Percentiles rank a stretch among this genome's conserved stretches.
Conservation (phyloP, 2,113 vertebrate species). For the Azemiops feae region DNA sequence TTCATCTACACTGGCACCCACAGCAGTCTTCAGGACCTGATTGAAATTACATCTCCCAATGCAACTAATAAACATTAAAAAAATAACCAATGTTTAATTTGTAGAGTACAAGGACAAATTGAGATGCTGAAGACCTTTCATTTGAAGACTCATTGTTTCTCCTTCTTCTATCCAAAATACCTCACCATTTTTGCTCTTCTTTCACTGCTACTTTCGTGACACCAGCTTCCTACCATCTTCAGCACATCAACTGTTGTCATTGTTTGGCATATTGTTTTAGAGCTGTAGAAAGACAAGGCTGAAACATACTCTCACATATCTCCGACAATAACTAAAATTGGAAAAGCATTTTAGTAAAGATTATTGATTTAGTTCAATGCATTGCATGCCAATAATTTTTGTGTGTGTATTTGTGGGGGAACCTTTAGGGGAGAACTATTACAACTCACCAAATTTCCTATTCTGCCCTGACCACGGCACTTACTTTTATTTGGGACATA, state of each 20-base stretch:
- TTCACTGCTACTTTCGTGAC: neutral
- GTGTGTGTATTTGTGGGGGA: no score
- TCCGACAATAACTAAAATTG: neutral
- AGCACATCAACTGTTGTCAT: neutral
- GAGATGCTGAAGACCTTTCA: neutral
- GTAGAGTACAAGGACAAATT: neutral
- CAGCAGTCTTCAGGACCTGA: neutral
- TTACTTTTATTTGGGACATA: neutral
- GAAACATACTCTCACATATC: neutral
- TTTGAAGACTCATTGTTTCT: neutral
- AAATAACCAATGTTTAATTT: neutral
- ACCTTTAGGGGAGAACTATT: neutral
- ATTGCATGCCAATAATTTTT: neutral
- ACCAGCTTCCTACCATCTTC: neutral
- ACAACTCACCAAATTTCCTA: neutral
- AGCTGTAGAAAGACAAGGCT: neutral
- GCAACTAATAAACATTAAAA: neutral
- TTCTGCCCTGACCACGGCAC: neutral
- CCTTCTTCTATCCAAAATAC: neutral
- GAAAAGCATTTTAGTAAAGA: neutral
- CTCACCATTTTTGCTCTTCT: neutral
- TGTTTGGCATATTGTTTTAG: neutral
- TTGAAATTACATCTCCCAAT: neutral
- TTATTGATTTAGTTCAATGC: neutral
- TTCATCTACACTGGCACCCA: neutral